phyloP scores from a whole-genome alignment of 2,888 invertebrate genomes.

The Dryobota labecula region DNA sequence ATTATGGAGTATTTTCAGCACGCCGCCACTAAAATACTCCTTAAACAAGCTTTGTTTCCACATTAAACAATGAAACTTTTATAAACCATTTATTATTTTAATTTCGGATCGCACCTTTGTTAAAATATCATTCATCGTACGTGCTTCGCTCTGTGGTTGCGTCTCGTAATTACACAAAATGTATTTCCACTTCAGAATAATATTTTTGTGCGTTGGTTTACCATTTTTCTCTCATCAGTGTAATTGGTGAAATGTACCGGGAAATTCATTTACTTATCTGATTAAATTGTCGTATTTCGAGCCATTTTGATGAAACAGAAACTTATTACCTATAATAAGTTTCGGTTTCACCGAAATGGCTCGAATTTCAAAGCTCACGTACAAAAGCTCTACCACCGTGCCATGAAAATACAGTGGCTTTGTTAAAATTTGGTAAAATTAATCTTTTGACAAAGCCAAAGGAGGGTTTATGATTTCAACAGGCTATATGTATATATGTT shows the following conservation, averaged over 20 bases:
- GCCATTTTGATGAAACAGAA: too few species aligned
- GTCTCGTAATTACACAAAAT: conserved; percentile 28
- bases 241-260: conserved; percentile 21
- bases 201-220: conserved; percentile 16
- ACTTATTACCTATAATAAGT: conserved; percentile 21
- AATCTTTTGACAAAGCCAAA: background rate
- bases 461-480: background rate
- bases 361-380: background rate
- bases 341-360: background rate
- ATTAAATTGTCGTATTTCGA: background rate
- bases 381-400: background rate
- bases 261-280: conserved; percentile 15
- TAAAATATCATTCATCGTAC: conserved; percentile 25
- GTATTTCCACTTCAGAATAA: conserved; percentile 32
- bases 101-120: conserved; percentile 8
- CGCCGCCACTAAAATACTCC: background rate
- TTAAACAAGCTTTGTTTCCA: background rate
- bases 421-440: background rate
- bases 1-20: background rate
- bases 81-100: conserved; percentile 21
- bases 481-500: background rate
- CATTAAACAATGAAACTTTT: background rate
- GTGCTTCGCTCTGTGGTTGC: conserved; percentile 23
- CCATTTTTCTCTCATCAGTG: conserved; percentile 4
- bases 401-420: background rate